phyloP scores from a whole-genome alignment of 2,797 vertebrate species.

The Euthynnus affinis region DNA sequence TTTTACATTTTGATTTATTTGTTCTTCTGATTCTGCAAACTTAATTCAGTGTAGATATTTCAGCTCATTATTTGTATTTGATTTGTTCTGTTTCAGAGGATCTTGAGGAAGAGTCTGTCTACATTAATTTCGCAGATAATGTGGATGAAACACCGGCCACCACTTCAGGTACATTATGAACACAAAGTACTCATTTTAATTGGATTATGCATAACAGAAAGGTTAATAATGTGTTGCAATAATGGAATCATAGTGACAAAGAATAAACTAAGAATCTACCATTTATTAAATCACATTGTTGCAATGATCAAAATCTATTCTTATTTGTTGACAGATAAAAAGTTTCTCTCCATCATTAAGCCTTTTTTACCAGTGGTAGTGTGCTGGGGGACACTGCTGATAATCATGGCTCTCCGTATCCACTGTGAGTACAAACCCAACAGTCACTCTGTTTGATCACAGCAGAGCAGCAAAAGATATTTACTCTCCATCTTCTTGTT shows the following conservation, averaged over 20 bases:
- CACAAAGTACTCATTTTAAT: background rate
- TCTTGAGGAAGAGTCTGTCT: no score
- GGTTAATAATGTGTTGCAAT: background rate
- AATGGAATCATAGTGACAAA: background rate
- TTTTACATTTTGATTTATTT: no score
- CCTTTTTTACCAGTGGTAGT: background rate
- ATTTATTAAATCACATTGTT: background rate
- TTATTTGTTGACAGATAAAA: background rate
- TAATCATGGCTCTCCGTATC: conserved; percentile 6
- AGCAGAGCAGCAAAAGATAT: background rate
- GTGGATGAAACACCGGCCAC: background rate
- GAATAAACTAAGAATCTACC: background rate
- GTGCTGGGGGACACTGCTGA: conserved; percentile 13
- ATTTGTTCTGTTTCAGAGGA: no score
- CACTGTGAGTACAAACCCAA: conserved; percentile 19
- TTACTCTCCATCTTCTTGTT: no score
- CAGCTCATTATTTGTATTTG: no score
- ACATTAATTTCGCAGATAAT: no score
- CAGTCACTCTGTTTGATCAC: no score
- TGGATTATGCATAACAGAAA: no score
- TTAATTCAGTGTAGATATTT: no score
- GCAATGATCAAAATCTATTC: background rate
- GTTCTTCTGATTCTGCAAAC: no score
- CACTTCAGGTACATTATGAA: background rate
- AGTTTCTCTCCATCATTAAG: background rate